Evolutionary conservation across 2,888 invertebrate species (phyloP).

Genomic region (Dolomedes plantarius): DNA sequence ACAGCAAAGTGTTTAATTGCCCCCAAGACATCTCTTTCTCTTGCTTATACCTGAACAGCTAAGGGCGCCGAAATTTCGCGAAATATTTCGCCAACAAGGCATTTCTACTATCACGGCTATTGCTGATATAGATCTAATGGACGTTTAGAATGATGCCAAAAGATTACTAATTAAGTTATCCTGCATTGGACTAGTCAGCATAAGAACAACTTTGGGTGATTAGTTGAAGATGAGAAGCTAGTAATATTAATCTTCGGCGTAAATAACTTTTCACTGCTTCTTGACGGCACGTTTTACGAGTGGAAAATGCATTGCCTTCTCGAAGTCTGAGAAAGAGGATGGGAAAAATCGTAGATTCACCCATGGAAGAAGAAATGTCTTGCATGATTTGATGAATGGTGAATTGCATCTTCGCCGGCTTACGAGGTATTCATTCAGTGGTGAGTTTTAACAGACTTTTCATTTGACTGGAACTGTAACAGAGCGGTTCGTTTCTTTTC

Average conservation of each 20-base stretch:
- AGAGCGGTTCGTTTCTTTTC: no score
- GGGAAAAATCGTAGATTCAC: neutral
- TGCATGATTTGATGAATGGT: neutral
- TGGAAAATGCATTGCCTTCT: neutral
- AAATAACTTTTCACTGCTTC: neutral
- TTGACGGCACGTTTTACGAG: neutral
- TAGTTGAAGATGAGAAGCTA: neutral
- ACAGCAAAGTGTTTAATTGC: no score
- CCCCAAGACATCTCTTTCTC: no score
- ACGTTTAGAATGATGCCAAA: neutral
- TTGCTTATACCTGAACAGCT: conserved; percentile 22
- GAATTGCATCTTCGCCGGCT: neutral
- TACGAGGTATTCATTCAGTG: neutral
- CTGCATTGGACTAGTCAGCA: conserved; percentile 2
- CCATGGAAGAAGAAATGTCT: conserved; percentile 12
- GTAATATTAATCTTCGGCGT: conserved; percentile 6
- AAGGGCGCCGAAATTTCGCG: conserved; percentile 32
- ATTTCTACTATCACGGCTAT: conserved; percentile 2
- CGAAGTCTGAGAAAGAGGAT: conserved; percentile 7
- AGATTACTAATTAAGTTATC: conserved; percentile 3
- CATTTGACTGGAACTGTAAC: no score
- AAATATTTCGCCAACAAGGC: conserved; percentile 2
- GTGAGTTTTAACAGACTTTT: no score
- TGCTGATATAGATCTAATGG: neutral
- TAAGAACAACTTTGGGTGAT: neutral